These are phyloP conservation scores for Lithophane leautieri DNA, from an alignment of 2,888 invertebrate species.

Conservation along the genomic window DNA sequence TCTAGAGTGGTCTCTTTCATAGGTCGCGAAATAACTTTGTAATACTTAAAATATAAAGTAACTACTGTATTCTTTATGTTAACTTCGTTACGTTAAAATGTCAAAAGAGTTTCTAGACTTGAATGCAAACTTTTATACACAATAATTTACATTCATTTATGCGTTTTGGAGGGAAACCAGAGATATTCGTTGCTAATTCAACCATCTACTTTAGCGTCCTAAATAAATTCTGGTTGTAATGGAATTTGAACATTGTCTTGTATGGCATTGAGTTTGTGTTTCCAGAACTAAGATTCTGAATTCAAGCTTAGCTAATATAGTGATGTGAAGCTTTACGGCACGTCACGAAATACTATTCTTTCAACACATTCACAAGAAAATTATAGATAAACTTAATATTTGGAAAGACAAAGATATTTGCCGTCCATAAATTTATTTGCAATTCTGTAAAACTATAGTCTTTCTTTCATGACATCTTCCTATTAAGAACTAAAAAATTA, in stretches of 20 bases:
- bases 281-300: conserved; percentile 18
- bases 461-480: conserved; percentile 75
- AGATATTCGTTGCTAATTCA: neutral
- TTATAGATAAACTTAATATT: conserved; percentile 48
- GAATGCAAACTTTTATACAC: conserved; percentile 18
- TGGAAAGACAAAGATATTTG: conserved; percentile 77
- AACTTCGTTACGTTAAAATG: conserved; percentile 23
- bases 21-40: conserved; percentile 34
- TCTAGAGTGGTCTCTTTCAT: conserved; percentile 33
- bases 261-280: neutral
- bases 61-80: conserved; percentile 29
- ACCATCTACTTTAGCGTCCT: conserved; percentile 2
- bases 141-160: neutral
- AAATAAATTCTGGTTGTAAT: conserved; percentile 1
- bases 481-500: conserved; percentile 71
- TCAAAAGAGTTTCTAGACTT: conserved; percentile 28
- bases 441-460: conserved; percentile 75
- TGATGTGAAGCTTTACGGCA: conserved; percentile 16
- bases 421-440: conserved; percentile 89
- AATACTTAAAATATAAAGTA: conserved; percentile 27
- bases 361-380: conserved; percentile 58
- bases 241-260: conserved; percentile 2
- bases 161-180: neutral
- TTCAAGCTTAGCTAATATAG: conserved; percentile 20
- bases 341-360: conserved; percentile 64